phyloP scores from a whole-genome alignment of 1,140 invertebrate species.

The Ylistrum balloti region DNA sequence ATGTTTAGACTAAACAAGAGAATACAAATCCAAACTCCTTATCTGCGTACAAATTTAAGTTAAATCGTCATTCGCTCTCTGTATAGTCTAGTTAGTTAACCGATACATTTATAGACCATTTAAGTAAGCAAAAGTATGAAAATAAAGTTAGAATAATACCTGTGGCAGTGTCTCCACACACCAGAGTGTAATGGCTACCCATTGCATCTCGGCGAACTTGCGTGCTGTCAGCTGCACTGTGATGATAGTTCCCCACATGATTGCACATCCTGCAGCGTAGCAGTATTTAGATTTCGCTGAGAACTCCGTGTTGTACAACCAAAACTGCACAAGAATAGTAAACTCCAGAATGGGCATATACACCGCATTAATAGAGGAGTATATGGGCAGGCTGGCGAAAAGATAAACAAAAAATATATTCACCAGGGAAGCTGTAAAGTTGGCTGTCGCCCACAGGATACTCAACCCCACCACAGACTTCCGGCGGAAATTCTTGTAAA shows the following conservation, averaged over 20 bases:
- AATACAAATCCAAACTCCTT: too few species aligned
- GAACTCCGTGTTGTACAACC: constrained; percentile 60
- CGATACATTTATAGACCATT: too few species aligned
- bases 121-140: too few species aligned
- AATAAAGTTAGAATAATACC: too few species aligned
- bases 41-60: too few species aligned
- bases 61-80: too few species aligned
- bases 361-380: constrained; percentile 64
- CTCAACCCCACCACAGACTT: constrained; percentile 68
- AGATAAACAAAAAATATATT: constrained; percentile 72
- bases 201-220: constrained; percentile 64
- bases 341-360: constrained; percentile 69
- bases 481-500: constrained; percentile 72
- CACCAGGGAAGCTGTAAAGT: constrained; percentile 71
- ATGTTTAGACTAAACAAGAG: too few species aligned
- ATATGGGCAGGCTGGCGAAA: constrained; percentile 66
- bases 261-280: constrained; percentile 53
- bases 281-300: constrained; percentile 52
- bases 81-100: too few species aligned
- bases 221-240: constrained; percentile 58
- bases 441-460: constrained; percentile 68
- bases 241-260: constrained; percentile 61
- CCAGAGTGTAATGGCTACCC: constrained; percentile 71
- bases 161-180: constrained; percentile 73
- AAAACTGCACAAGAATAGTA: constrained; percentile 65